A percentile compares a stretch with the other conserved stretches of the same genome.
phyloP scores from a whole-genome alignment of 2,888 invertebrate species.

The Neoaliturus tenellus region DNA sequence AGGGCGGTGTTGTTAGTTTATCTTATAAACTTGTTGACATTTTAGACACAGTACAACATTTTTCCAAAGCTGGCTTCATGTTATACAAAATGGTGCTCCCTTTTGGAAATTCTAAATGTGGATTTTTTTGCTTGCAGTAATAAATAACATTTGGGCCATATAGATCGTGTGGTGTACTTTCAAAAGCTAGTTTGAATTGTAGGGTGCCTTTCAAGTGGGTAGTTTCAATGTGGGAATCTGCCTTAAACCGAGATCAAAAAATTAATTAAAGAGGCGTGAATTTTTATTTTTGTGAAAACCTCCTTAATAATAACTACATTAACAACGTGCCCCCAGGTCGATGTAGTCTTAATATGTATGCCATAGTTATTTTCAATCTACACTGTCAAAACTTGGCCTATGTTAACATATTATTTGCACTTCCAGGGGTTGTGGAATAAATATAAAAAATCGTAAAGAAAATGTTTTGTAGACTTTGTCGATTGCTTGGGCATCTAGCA shows the following conservation, averaged over 20 bases:
- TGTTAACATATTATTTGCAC: background rate
- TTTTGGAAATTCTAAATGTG: slow-evolving; percentile 42
- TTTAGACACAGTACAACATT: background rate
- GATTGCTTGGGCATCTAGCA: background rate
- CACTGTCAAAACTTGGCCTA: background rate
- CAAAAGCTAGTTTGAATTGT: background rate
- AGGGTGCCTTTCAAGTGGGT: slow-evolving; percentile 14
- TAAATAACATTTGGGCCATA: background rate
- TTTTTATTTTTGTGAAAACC: background rate
- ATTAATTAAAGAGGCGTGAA: background rate
- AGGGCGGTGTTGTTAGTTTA: slow-evolving; percentile 14
- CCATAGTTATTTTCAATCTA: background rate
- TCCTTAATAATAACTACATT: background rate
- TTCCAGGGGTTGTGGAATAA: background rate
- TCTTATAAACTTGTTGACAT: slow-evolving; percentile 1
- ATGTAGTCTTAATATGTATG: background rate
- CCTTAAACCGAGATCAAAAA: background rate
- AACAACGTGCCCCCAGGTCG: background rate
- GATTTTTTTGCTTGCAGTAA: background rate
- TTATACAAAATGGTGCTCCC: slow-evolving; percentile 41
- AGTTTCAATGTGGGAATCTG: background rate
- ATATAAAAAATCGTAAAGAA: background rate
- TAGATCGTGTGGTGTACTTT: background rate
- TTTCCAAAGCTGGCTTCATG: slow-evolving; percentile 15
- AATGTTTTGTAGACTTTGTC: slow-evolving; percentile 2